phyloP scores from a whole-genome alignment of 2,888 invertebrate species.

The Gryllus longicercus region DNA sequence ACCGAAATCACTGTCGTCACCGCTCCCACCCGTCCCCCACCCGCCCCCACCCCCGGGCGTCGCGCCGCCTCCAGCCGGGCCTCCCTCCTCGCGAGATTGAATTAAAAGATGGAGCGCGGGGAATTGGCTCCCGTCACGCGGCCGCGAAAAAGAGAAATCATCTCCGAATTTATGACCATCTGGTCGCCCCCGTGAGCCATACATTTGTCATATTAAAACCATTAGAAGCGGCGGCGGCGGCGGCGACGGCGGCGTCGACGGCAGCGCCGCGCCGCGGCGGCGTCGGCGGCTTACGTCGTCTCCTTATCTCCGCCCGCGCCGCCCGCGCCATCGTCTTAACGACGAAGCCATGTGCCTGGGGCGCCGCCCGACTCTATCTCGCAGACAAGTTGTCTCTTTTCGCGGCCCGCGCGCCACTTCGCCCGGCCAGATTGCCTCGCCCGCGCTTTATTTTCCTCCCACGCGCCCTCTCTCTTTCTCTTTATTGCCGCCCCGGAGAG shows the following conservation, averaged over 20 bases:
- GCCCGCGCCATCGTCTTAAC: not conserved
- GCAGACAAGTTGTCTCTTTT: too few species aligned
- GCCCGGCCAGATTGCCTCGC: not conserved
- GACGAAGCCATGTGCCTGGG: not conserved
- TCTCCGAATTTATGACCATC: constrained; percentile 34
- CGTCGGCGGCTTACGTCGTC: not conserved
- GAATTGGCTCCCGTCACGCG: not conserved
- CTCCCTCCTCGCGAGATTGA: not conserved
- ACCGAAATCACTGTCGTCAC: too few species aligned
- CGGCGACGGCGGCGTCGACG: not conserved
- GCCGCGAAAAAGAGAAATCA: constrained; percentile 23
- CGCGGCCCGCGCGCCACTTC: not conserved
- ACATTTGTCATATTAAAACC: constrained; percentile 31
- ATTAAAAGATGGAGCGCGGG: constrained; percentile 20
- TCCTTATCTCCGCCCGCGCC: not conserved
- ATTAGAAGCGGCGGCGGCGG: not conserved
- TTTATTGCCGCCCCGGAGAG: constrained; percentile 22
- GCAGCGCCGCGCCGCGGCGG: not conserved
- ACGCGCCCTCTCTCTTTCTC: constrained; percentile 27
- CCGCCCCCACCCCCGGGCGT: too few species aligned
- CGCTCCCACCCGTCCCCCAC: too few species aligned
- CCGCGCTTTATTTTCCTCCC: not conserved
- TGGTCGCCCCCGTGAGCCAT: constrained; percentile 24
- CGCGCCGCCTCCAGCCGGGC: too few species aligned
- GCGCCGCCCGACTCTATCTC: not conserved